These are phyloP conservation scores for Limnothrissa miodon DNA, from an alignment of 2,113 vertebrate genomes.

Conservation along the genomic window DNA sequence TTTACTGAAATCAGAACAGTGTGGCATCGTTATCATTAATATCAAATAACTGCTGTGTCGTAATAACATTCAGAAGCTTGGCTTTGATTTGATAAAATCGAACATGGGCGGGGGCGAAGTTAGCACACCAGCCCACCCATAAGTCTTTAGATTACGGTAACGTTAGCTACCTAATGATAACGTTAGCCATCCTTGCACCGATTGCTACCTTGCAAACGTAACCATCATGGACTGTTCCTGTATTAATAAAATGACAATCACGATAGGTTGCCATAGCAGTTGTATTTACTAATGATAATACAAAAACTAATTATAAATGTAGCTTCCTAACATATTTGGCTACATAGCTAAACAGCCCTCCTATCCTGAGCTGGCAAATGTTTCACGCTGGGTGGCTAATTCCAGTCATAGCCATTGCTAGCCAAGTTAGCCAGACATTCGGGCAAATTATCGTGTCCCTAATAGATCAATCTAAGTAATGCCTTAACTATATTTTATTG, in stretches of 20 bases:
- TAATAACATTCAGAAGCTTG: no score
- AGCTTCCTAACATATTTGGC: not conserved
- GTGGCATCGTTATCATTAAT: not conserved
- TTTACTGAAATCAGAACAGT: no score
- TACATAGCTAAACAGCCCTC: not conserved
- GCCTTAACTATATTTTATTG: not conserved
- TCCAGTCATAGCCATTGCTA: not conserved
- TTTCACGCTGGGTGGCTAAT: not conserved
- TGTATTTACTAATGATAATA: not conserved
- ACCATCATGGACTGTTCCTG: no score
- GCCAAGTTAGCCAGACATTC: not conserved
- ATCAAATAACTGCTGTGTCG: no score
- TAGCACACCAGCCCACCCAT: not conserved
- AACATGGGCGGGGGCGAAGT: not conserved
- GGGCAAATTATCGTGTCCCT: not conserved
- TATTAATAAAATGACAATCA: no score
- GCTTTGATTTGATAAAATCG: not conserved
- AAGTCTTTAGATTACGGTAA: not conserved
- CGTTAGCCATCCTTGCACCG: no score
- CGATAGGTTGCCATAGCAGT: no score
- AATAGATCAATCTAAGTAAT: not conserved
- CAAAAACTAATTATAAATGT: not conserved
- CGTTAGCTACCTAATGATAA: no score
- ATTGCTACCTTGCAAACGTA: no score
- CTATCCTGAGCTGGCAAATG: not conserved